Conservation (phyloP, 2,888 invertebrate genomes). For the Hydraecia micacea region DNA sequence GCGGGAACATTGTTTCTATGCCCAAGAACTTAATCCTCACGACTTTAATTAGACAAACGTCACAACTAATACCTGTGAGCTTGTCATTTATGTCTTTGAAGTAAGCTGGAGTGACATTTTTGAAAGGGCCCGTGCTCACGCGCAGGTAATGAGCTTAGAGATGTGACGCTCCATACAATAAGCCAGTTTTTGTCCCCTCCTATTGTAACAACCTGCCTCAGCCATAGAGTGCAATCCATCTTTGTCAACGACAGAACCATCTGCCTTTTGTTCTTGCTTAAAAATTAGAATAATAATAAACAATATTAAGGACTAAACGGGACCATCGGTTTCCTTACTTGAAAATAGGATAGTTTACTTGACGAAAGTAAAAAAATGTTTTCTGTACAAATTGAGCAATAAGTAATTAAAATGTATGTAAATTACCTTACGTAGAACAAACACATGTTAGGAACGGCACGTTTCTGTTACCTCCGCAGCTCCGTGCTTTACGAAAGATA, state of each 20-base stretch:
- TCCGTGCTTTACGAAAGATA: conserved; percentile 62
- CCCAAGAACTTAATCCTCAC: conserved; percentile 69
- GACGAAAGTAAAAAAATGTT: conserved; percentile 46
- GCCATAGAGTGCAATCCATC: conserved; percentile 81
- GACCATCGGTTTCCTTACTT: conserved; percentile 66
- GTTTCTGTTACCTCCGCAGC: conserved; percentile 1
- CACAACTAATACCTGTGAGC: conserved; percentile 76
- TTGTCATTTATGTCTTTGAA: conserved; percentile 73
- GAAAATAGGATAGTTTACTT: conserved; percentile 63
- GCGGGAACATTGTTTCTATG: conserved; percentile 52
- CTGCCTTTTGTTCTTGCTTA: conserved; percentile 86
- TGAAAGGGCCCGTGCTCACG: conserved; percentile 79
- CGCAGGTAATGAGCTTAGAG: conserved; percentile 83
- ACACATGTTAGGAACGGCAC: conserved; percentile 25
- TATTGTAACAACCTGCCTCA: conserved; percentile 79
- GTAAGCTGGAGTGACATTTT: conserved; percentile 83
- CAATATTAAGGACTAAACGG: conserved; percentile 74
- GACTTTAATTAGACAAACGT: conserved; percentile 78
- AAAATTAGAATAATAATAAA: conserved; percentile 87
- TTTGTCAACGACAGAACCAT: conserved; percentile 82
- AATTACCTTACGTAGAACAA: conserved; percentile 47
- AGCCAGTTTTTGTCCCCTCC: conserved; percentile 77
- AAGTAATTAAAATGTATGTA: conserved; percentile 52
- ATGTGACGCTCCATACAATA: conserved; percentile 78
- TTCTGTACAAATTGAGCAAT: conserved; percentile 41